Evolutionary conservation across 2,113 vertebrate genomes (phyloP).

Genomic region (Paraplagusia blochii): DNA sequence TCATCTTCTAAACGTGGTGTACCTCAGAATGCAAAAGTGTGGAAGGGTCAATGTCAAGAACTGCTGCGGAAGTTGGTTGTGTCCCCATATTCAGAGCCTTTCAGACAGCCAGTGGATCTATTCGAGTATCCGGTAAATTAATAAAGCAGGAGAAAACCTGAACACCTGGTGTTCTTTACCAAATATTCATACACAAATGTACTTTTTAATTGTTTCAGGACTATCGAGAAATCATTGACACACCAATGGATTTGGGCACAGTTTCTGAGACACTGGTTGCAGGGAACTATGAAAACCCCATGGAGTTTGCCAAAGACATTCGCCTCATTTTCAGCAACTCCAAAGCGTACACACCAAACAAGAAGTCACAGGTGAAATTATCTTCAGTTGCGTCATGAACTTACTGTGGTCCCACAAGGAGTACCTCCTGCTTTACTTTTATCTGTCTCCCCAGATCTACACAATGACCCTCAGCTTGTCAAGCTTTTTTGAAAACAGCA

Average conservation of each 20-base stretch:
- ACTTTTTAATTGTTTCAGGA: conserved; percentile 73
- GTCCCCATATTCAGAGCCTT: conserved; percentile 89
- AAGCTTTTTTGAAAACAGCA: conserved; percentile 91
- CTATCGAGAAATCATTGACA: conserved; percentile 90
- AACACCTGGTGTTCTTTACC: too few relatives aligned
- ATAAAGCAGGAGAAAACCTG: not conserved
- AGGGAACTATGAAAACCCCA: conserved; percentile 89
- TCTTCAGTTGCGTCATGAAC: conserved; percentile 25
- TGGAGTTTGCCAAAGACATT: conserved; percentile 95
- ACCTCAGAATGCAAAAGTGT: conserved; percentile 76
- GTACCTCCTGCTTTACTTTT: not conserved
- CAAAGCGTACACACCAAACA: conserved; percentile 97
- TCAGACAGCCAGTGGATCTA: conserved; percentile 88
- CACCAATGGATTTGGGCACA: conserved; percentile 93
- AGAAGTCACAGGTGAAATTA: conserved; percentile 88
- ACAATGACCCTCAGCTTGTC: conserved; percentile 95
- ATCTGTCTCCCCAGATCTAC: conserved; percentile 81
- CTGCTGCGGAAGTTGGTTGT: conserved; percentile 85
- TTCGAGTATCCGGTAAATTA: conserved; percentile 84
- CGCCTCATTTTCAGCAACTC: conserved; percentile 97
- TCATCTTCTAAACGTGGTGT: conserved; percentile 59
- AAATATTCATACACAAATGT: not conserved
- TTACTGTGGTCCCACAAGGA: not conserved
- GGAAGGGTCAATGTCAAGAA: conserved; percentile 86
- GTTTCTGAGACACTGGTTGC: conserved; percentile 88